These are phyloP conservation scores for Gryllus bimaculatus DNA, from an alignment of 1,140 invertebrate genomes.

Conservation along the genomic window DNA sequence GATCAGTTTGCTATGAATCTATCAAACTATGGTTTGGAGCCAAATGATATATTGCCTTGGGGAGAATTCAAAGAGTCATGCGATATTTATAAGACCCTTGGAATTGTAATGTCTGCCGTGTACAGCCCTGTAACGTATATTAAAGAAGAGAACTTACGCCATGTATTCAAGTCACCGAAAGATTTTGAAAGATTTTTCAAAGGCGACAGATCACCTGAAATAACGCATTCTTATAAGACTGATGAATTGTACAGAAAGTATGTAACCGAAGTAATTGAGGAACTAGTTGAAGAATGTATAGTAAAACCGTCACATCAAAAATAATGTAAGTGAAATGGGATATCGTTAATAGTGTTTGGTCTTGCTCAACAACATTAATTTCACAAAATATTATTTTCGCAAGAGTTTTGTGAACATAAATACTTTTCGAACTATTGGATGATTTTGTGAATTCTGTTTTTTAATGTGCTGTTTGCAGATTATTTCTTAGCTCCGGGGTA, in stretches of 20 bases:
- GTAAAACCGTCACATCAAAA: not conserved
- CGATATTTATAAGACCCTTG: not conserved
- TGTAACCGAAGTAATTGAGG: not conserved
- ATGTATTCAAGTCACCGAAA: not conserved
- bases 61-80: constrained; percentile 14
- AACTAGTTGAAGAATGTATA: constrained; percentile 1
- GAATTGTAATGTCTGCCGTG: not conserved
- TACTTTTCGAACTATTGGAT: too few species aligned
- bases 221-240: not conserved
- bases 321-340: too few species aligned
- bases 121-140: not conserved
- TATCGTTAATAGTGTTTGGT: too few species aligned
- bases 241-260: not conserved
- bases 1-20: constrained; percentile 9
- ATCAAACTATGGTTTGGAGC: not conserved
- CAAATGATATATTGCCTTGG: constrained; percentile 14
- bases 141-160: not conserved
- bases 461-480: too few species aligned
- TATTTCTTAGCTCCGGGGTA: too few species aligned
- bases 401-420: too few species aligned
- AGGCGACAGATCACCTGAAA: not conserved
- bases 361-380: too few species aligned
- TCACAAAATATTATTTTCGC: too few species aligned
- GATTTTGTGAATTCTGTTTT: too few species aligned
- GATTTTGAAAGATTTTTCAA: not conserved